A percentile compares a stretch with the other conserved stretches of the same genome.
phyloP scores from a whole-genome alignment of 2,888 invertebrate species.

The Rotaria sp. region DNA sequence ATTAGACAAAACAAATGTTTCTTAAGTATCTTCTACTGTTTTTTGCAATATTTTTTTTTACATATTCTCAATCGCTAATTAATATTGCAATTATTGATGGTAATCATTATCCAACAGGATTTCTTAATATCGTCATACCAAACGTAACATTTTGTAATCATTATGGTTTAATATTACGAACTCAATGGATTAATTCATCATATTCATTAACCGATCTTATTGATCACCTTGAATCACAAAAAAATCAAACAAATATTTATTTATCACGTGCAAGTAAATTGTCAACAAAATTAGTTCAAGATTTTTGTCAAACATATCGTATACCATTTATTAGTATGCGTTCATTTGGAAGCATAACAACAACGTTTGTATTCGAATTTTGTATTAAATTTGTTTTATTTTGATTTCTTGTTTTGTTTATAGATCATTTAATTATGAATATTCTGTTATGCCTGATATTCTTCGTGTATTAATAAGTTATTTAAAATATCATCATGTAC shows the following conservation, averaged over 20 bases:
- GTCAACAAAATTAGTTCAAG: background rate
- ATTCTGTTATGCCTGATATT: background rate
- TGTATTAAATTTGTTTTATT: background rate
- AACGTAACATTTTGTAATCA: background rate
- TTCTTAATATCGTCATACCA: background rate
- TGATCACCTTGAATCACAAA: background rate
- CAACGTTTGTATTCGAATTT: background rate
- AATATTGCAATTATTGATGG: background rate
- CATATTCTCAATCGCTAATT: background rate
- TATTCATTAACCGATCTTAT: background rate
- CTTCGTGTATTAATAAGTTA: background rate
- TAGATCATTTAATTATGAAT: background rate
- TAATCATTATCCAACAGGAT: background rate
- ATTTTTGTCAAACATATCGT: background rate
- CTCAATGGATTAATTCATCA: background rate
- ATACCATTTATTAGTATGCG: background rate
- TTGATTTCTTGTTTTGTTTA: background rate
- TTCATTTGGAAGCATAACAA: background rate
- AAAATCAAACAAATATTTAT: background rate
- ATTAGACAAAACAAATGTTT: background rate
- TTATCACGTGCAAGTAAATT: background rate
- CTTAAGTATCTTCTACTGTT: background rate
- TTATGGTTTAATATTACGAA: background rate
- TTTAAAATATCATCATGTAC: slow-evolving; percentile 19
- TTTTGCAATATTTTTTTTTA: background rate